Evolutionary conservation across 2,113 vertebrate genomes (phyloP), one percentile per base, ranked within the genome.

Genomic region (Bambusicola thoracicus): DNA sequence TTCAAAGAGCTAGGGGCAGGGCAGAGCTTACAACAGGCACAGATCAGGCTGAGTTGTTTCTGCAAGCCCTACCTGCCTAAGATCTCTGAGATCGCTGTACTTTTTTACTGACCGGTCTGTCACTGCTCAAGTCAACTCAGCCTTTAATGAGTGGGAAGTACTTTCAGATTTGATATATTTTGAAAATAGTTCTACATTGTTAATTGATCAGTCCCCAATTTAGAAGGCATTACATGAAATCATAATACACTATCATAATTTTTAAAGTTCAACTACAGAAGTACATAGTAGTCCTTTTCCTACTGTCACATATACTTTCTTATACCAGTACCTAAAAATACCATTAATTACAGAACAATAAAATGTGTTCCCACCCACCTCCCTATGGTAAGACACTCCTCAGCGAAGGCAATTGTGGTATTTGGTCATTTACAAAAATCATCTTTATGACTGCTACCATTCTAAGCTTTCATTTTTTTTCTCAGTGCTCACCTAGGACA

Each of bases 171-270:
- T 87, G 41, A 59, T 13, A 29, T 27, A 82, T 58, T 81, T 38
- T 49, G 75, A 48, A 63, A 82, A 59, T 43, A 15, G 44, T 30
- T 16, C 41, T 11, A 11, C 6, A 3, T 36, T 53, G n/a, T 84
- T 76, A 84, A 53, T 3, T 72, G 27, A 29, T 32, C 27, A 53
- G 10, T 36, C 30, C 17, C 24, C 43, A 53, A 51, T 1, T 2
- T 56, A 79, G 86, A 87, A 65, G n/a, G 11, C 30, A 40, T 75
- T 73, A 69, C 15, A 36, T 43, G 32, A 81, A 87, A 85, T 44
- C 58, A 40, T 10, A 76, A 14, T 41, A 73, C 11, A 69, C 30
- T 62, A 65, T 32, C 13, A 29, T 58, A 30, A 78, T 63, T 81
- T 75, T 92, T 49, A 36, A 56, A 85, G 36, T 69, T 87, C 20